Evolutionary conservation across 2,888 invertebrate species (phyloP), one percentile per base, ranked within the genome.

Genomic region (Artemia sp.): DNA sequence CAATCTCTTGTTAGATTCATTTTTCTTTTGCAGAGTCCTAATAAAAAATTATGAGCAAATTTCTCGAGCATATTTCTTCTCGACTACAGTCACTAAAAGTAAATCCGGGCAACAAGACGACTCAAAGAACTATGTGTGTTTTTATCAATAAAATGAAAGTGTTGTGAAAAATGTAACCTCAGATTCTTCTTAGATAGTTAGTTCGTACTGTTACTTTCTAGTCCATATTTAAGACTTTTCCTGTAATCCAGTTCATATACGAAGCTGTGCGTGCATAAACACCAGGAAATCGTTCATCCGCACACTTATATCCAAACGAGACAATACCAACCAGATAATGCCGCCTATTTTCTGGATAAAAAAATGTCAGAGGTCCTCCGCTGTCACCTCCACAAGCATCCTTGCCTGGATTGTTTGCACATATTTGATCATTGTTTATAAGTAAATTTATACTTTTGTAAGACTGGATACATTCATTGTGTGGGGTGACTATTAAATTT

Each of bases 301-400:
- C 64, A 24, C 64, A 58, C 10, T 58, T 58, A 24, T 58, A 58
- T n/a, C 64, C 64, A 58, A 58, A 58, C 64, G 64, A 58, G n/a
- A 58, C 64, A 10, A 58, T 58, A 24, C 64, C 64, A 11, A 58
- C 64, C 24, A 58, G 24, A 24, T 58, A 58, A n/a, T 8, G 24
- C 14, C 24, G n/a, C 14, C 24, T 24, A 24, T 10, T 58, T n/a
- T 58, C 11, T n/a, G n/a, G 14, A 38, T 38, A 38, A 10, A 24
- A 8, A 24, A 8, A 24, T n/a, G 24, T 58, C 14, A 58, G 64
- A 24, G 64, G 64, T 24, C 64, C 64, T 9, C 64, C 64, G 8
- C 14, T 19, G 24, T 58, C 64, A 38, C 38, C 38, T 2, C 38
- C n/a, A 24, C 64, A 58, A 19, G 64, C 64, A 58, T 58, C 64